These are phyloP conservation scores for Hirtodrosophila cameraria DNA, from an alignment of 2,888 invertebrate species.

Conservation along the genomic window DNA sequence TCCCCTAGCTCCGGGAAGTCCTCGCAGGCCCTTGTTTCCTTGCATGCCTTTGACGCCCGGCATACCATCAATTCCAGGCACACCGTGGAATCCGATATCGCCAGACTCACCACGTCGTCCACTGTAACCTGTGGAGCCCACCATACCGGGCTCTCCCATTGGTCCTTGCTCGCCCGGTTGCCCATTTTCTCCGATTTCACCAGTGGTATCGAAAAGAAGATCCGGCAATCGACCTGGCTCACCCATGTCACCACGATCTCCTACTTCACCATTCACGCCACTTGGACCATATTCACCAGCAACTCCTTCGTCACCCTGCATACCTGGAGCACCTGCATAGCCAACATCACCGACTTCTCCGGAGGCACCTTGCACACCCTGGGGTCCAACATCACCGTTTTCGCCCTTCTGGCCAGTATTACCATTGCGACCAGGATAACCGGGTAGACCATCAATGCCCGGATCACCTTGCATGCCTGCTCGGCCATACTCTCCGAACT, in stretches of 20 bases:
- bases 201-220: slow-evolving; percentile 35
- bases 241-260: slow-evolving; percentile 84
- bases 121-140: slow-evolving; percentile 13
- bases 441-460: slow-evolving; percentile 84
- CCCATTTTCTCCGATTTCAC: slow-evolving; percentile 83
- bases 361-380: slow-evolving; percentile 85
- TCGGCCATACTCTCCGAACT: slow-evolving; percentile 86
- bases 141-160: slow-evolving; percentile 21
- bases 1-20: slow-evolving; percentile 82
- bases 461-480: slow-evolving; percentile 84
- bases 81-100: slow-evolving; percentile 85
- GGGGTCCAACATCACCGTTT: slow-evolving; percentile 82
- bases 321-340: slow-evolving; percentile 84
- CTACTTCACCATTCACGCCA: slow-evolving; percentile 85
- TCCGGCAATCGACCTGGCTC: slow-evolving; percentile 45
- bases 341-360: slow-evolving; percentile 85
- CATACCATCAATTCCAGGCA: slow-evolving; percentile 87
- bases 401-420: slow-evolving; percentile 84
- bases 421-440: slow-evolving; percentile 84
- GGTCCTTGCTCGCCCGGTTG: slow-evolving; percentile 83
- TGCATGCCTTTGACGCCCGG: slow-evolving; percentile 89
- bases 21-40: slow-evolving; percentile 85
- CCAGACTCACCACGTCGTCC: slow-evolving; percentile 85
- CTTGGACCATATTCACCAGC: slow-evolving; percentile 85
- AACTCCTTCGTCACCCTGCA: slow-evolving; percentile 81